Base-by-base conservation (phyloP, 2,888 invertebrate genomes). In the Parnassius smintheus region DNA sequence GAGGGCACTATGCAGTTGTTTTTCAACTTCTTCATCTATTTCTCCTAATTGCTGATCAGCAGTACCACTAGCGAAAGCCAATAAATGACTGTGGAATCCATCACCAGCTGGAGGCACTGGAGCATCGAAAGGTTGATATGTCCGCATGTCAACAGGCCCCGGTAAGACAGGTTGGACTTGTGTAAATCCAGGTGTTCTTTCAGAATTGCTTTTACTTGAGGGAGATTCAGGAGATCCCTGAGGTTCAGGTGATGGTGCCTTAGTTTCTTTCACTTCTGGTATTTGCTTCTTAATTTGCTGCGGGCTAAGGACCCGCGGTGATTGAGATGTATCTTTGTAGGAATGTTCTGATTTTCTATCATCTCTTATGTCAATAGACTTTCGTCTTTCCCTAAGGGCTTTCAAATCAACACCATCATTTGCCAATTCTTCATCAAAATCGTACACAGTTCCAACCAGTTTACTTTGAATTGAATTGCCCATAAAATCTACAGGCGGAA, bases 121-220 rank as follows among this genome's bases (percentile, higher is more conserved):
- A 41, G 92, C 92, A 67, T 94, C 95, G 65, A 93, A 91, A 1
- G 92, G 88, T 75, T 94, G 96, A 79, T 97, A 97, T 0, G 97
- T 97, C 60, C 97, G 94, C 97, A 97, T 97, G 80, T 97, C 97
- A 0, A 97, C 97, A 0, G 97, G 97, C 1, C 96, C 97, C 0
- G 97, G 97, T 67, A 97, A 82, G 58, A 97, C 93, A 0, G 96
- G 95, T 69, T 94, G 93, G 9, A 95, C 95, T 56, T 94, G 92
- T 54, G 94, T 83, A 66, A 87, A 86, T 18, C 80, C 82, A 42
- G 82, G 68, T 0, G 77, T 80, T 53, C 75, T 71, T 59, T 81
- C 80, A 8, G 76, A 69, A 13, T 70, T 69, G 59, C 59, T 68
- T 58, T 75, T 74, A 54, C 73, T 69, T n/a, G 75, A 68, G 8